These are phyloP conservation scores for Aurelia sp. DNA, from an alignment of 30 jellyfish, hydroid and myxozoan species.

Conservation along the genomic window DNA sequence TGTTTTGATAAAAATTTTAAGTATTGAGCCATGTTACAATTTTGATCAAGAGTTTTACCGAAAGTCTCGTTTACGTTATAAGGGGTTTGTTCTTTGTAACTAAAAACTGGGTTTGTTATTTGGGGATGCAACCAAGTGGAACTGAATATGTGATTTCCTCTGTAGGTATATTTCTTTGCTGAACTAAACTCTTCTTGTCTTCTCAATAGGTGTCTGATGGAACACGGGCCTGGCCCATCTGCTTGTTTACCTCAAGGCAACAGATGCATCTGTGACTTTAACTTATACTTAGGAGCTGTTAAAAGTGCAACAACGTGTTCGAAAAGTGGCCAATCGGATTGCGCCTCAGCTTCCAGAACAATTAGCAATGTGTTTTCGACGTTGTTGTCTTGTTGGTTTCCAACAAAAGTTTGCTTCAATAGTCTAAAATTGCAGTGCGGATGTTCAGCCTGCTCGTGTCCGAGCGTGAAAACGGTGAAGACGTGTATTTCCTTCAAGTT, in stretches of 20 bases:
- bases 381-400: conserved; percentile 80
- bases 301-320: conserved; percentile 43
- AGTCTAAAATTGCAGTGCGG: conserved; percentile 55
- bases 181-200: not conserved
- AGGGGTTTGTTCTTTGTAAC: no score
- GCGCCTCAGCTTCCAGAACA: conserved; percentile 53
- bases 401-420: conserved; percentile 71
- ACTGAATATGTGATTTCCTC: no score
- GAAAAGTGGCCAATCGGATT: conserved; percentile 41
- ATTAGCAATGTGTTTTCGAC: conserved; percentile 32
- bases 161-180: no score
- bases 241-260: conserved; percentile 82
- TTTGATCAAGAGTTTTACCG: no score
- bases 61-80: no score
- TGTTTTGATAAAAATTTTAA: no score
- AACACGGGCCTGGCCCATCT: conserved; percentile 76
- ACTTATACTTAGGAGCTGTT: conserved; percentile 46
- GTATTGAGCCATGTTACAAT: no score
- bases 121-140: no score
- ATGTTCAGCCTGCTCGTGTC: conserved; percentile 75
- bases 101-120: no score
- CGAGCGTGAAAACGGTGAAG: conserved; percentile 43
- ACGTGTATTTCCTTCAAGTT: conserved; percentile 57
- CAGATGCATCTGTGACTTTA: conserved; percentile 74
- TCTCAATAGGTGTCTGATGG: conserved; percentile 46